A percentile compares a stretch with the other conserved stretches of the same genome.
Evolutionary conservation across 2,113 vertebrate genomes (phyloP).

Genomic region (Ovis aries): ARS-UI_Ramb_v3.0 NC_056068.1:62513001-62513500

Average conservation of each 20-base stretch:
- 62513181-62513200: background rate
- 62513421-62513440: background rate
- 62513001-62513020: background rate
- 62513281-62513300: background rate
- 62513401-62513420: background rate
- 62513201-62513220: background rate
- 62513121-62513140: background rate
- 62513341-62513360: accelerated
- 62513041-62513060: background rate
- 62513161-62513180: background rate
- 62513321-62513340: background rate
- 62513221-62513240: background rate
- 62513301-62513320: background rate
- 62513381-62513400: background rate
- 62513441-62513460: background rate
- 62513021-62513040: background rate
- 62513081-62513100: background rate
- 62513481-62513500: background rate
- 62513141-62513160: background rate
- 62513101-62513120: background rate
- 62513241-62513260: background rate
- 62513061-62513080: background rate
- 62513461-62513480: background rate
- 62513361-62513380: background rate
- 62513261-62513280: background rate